Evolutionary conservation across 2,888 invertebrate genomes (phyloP).

Genomic region (Tiphia femorata): DNA sequence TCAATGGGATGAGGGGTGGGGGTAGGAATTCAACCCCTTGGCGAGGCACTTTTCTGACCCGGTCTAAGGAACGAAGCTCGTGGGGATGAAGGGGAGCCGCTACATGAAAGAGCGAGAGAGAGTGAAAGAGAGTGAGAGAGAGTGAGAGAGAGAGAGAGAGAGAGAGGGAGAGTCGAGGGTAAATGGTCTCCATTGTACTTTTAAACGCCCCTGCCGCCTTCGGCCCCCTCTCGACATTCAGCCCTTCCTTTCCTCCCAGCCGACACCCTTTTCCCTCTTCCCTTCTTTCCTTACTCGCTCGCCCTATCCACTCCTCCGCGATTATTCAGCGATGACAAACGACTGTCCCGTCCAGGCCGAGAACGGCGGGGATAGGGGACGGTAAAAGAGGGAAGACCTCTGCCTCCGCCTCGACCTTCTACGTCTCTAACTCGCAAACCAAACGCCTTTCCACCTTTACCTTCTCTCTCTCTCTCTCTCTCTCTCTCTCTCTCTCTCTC

Average conservation of each 20-base stretch:
- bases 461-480: too few species aligned
- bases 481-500: too few species aligned
- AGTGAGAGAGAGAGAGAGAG: too few species aligned
- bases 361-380: conserved; percentile 35
- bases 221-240: conserved; percentile 4
- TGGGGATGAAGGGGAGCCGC: conserved; percentile 37
- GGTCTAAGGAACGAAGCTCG: conserved; percentile 8
- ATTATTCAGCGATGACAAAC: conserved; percentile 63
- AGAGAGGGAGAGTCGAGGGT: conserved; percentile 50
- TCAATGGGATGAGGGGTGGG: too few species aligned
- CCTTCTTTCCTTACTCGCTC: background rate
- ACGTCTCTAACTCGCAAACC: conserved; percentile 29
- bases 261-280: background rate
- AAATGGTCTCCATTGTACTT: conserved; percentile 62
- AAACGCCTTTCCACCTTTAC: background rate
- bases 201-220: conserved; percentile 49
- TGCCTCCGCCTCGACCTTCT: conserved; percentile 34
- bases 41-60: conserved; percentile 25
- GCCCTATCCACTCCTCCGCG: conserved; percentile 41
- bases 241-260: background rate
- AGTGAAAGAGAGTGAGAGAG: too few species aligned
- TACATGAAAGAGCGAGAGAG: too few species aligned
- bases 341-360: conserved; percentile 46
- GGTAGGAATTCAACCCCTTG: conserved; percentile 27
- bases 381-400: too few species aligned